Base-by-base conservation (phyloP, 2,888 invertebrate genomes). In the Tortricodes alternella region DNA sequence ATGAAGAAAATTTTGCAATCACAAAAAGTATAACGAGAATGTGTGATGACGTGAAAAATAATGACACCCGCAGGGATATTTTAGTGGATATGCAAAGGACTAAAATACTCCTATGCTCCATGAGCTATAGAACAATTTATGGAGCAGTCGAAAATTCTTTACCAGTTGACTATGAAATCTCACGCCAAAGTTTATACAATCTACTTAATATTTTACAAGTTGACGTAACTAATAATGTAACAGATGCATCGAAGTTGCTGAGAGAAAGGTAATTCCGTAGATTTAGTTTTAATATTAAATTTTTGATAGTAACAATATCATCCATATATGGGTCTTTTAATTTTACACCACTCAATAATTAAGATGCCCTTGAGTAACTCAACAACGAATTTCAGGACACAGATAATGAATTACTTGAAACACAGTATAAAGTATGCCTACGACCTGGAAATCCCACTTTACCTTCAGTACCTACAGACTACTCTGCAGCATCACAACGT, bases 401-500 rank as follows among this genome's bases (percentile, higher is more conserved):
- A 81, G 49, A 62, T 86, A 1, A 59, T 80, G 6, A 60, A 69
- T 0, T 66, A 68, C 1, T 53, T 88, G 2, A 79, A 76, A 53
- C 67, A 64, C 0, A 83, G 83, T 0, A 76, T 83, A 0, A 74
- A 76, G 16, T 79, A 85, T 62, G 68, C 88, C 0, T 85, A 85
- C 62, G 89, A 91, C 1, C 69, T 91, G 0, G 73, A 80, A 9
- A 61, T 87, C 0, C 80, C 85, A 0, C 61, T 85, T 16, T 91
- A 85, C 67, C 64, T 91, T 5, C 78, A 87, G 62, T 90, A 88
- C 62, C 66, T 91, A 0, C 85, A 88, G 32, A 82, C 73, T 5
- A 85, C 78, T 56, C 46, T 90, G 0, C 75, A 78, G 49, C 79
- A 85, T 57, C 84, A 85, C 57, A 68, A 76, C 32, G 62, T 91